Conservation (phyloP, 1,140 invertebrate genomes). For the Hylyphantes graminicola region DNA sequence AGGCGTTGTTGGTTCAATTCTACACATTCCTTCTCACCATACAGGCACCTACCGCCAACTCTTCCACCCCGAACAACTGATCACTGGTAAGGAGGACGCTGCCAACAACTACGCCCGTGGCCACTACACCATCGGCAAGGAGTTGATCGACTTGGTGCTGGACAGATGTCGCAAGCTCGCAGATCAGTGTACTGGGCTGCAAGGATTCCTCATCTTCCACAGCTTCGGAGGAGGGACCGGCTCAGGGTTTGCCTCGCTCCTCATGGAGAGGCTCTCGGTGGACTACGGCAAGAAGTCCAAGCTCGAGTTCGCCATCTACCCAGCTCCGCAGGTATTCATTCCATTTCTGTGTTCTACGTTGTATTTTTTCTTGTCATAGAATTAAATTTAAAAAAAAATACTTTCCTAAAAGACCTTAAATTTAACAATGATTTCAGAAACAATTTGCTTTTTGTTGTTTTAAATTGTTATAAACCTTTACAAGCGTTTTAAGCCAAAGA, state of each 20-base stretch:
- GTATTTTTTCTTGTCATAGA: no score
- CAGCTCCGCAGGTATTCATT: slow-evolving; percentile 81
- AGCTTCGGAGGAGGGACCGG: slow-evolving; percentile 84
- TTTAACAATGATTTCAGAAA: no score
- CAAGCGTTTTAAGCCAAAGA: no score
- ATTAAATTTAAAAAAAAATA: no score
- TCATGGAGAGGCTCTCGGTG: slow-evolving; percentile 73
- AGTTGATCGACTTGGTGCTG: slow-evolving; percentile 83
- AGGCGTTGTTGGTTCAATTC: no score
- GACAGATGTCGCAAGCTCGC: slow-evolving; percentile 82
- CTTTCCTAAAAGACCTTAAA: no score
- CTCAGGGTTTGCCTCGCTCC: slow-evolving; percentile 71
- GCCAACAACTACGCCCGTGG: slow-evolving; percentile 90
- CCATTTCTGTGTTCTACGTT: no score
- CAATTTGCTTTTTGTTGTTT: no score
- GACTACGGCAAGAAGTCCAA: slow-evolving; percentile 90
- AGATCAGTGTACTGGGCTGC: slow-evolving; percentile 86
- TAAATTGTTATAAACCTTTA: no score
- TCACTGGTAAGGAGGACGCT: slow-evolving; percentile 86
- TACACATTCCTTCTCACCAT: no score
- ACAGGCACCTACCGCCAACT: slow-evolving; percentile 74
- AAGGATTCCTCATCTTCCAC: slow-evolving; percentile 91
- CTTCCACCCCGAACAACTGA: slow-evolving; percentile 87
- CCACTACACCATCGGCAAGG: slow-evolving; percentile 92
- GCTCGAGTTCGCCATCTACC: slow-evolving; percentile 89